Conservation (phyloP, 2,797 vertebrate species). For the Crax fasciolata region DNA sequence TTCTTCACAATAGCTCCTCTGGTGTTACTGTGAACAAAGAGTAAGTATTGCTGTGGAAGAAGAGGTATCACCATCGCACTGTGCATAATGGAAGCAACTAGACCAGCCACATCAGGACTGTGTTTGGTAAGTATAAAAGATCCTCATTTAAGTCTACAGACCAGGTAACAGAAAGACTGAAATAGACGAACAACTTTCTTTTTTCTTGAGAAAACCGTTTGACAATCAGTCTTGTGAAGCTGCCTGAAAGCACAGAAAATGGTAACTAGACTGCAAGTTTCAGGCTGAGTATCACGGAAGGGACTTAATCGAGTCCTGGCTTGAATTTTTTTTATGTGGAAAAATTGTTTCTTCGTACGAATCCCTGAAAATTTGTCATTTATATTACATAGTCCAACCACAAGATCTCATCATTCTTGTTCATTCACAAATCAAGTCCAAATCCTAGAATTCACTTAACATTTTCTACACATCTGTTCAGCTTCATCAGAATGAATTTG, state of each 20-base stretch:
- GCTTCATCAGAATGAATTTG: background rate
- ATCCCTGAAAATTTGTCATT: background rate
- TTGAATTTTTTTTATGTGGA: background rate
- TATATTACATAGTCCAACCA: background rate
- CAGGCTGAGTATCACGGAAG: background rate
- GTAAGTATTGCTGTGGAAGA: background rate
- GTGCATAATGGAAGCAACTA: background rate
- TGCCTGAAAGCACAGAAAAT: background rate
- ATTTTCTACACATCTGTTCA: background rate
- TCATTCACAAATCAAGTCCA: background rate
- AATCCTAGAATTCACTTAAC: background rate
- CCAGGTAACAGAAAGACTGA: background rate
- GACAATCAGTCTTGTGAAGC: background rate
- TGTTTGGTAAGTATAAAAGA: background rate
- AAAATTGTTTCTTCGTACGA: background rate
- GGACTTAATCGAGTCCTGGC: background rate
- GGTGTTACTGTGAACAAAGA: background rate
- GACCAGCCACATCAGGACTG: background rate
- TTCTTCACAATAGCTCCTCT: background rate
- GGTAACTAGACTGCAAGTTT: background rate
- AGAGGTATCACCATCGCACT: background rate
- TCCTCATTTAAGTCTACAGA: background rate
- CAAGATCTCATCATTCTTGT: background rate
- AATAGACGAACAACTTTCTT: background rate
- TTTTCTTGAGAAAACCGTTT: background rate